Percentiles rank a stretch among this genome's conserved stretches.
phyloP scores from a whole-genome alignment of 2,113 vertebrate genomes.

The Sardina pilchardus region DNA sequence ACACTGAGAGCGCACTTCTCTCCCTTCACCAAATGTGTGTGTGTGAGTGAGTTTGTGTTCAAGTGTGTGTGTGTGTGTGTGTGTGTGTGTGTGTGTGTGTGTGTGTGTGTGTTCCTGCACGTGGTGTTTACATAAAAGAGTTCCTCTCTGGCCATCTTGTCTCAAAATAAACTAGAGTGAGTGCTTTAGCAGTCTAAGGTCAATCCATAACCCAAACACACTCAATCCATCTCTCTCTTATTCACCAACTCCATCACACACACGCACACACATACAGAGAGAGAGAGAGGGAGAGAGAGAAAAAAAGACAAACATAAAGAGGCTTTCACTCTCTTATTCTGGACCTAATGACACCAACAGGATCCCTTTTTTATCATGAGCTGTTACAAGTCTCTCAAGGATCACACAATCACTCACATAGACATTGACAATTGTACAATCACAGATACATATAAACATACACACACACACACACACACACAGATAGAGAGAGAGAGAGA shows the following conservation, averaged over 20 bases:
- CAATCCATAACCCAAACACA: not conserved
- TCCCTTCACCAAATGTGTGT: not conserved
- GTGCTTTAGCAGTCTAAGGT: not conserved
- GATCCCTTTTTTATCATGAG: too few species aligned
- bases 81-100: slow-evolving; percentile 15
- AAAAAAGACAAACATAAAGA: not conserved
- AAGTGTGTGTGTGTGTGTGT: not conserved
- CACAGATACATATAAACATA: not conserved
- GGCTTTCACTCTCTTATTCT: too few species aligned
- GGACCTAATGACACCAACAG: too few species aligned
- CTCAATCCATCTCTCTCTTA: not conserved
- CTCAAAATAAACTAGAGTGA: not conserved
- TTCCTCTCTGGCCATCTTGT: not conserved
- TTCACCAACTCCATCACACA: not conserved
- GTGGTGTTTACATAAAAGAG: not conserved
- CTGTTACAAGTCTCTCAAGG: too few species aligned
- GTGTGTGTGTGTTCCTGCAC: not conserved
- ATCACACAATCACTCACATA: not conserved
- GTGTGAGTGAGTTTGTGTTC: not conserved
- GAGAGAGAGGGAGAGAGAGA: not conserved
- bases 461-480: not conserved
- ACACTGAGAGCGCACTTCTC: not conserved
- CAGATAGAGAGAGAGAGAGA: not conserved
- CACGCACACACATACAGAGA: not conserved
- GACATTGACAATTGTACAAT: not conserved